Base-by-base conservation (phyloP, 2,797 vertebrate genomes). In the Parambassis ranga region DNA sequence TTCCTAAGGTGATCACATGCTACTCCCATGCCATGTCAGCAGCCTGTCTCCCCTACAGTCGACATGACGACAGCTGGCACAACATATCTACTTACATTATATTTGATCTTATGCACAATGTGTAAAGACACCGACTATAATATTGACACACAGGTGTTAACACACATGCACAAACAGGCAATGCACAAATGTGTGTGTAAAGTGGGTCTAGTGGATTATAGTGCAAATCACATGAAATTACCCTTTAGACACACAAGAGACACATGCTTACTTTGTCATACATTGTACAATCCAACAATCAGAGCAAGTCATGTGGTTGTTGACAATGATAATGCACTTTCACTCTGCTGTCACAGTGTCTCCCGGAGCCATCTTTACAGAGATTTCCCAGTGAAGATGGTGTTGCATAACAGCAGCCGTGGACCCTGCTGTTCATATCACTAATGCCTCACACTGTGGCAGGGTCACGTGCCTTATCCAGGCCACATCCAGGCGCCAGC, bases 381-480 rank as follows among this genome's bases (percentile, higher is more conserved):
- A 87, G 87, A 77, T 87, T 84, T 86, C 85, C 82, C 85, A 79
- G 69, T 46, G 85, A 90, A 89, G 86, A 88, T 47, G 75, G 51
- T 66, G 82, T 91, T 91, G 90, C 47, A 75, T 85, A 87, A 91
- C 69, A 74, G 71, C 33, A 10, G 62, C 72, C 64, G 55, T 65
- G 75, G 74, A 84, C 86, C 84, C 87, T 90, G 89, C 90, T 90
- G 89, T 89, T 91, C 88, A 87, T 75, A 87, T 89, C 84, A 84
- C 90, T 91, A 91, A 91, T 89, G 87, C 87, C 87, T 87, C 73
- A 82, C 75, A 79, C 87, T 79, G 79, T 76, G 79, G 77, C 30
- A 23, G 70, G 75, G 88, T 90, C 90, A 91, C 84, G 71, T 90
- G 90, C 82, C 52, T 76, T 81, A 73, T 84, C 83, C 88, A 88